Evolutionary conservation across 2,888 invertebrate genomes (phyloP), one percentile per base, ranked within the genome.

Genomic region (Eupithecia pulchellata): DNA sequence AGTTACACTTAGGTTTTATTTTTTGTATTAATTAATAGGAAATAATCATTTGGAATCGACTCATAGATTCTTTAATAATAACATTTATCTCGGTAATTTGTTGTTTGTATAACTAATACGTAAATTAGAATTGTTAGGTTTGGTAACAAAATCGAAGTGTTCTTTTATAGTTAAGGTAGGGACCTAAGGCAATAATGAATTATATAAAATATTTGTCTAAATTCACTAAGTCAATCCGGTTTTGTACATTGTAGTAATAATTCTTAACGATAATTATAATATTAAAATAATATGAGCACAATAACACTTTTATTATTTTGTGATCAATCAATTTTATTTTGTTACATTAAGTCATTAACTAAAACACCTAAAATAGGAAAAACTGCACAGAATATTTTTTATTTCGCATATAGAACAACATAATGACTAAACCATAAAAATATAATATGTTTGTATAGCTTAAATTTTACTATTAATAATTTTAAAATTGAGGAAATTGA

Each of bases 111-210:
- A 30, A 60, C 20, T 61, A 61, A 61, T 71, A 64, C 52, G 65
- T 60, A 66, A 77, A 64, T 20, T 52, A 32, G 27, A 34, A 17
- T 55, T n/a, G 32, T 30, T 32, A 32, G 3, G n/a, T 39, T 20
- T 30, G 58, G 29, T 57, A 58, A 60, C 13, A n/a, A 55, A 39
- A 65, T 55, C 36, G 36, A 69, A 67, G 67, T 67, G 71, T 67
- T 71, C 71, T 52, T 60, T 32, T 67, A 39, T 62, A 32, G 13
- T 32, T 67, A 69, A 64, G 36, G 39, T 71, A 68, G 11, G 36
- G 58, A 68, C 61, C 0, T 61, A 64, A 27, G 42, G 71, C 71
- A 68, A 71, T 71, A 42, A 32, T 32, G 25, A 47, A 11, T 36
- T 36, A 65, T 27, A 17, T 47, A 55, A 57, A 29, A 8, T 29